Percentiles rank a stretch among this genome's conserved stretches.
Evolutionary conservation across 2,888 invertebrate genomes (phyloP).

Genomic region (Microctonus aethiopoides): DNA sequence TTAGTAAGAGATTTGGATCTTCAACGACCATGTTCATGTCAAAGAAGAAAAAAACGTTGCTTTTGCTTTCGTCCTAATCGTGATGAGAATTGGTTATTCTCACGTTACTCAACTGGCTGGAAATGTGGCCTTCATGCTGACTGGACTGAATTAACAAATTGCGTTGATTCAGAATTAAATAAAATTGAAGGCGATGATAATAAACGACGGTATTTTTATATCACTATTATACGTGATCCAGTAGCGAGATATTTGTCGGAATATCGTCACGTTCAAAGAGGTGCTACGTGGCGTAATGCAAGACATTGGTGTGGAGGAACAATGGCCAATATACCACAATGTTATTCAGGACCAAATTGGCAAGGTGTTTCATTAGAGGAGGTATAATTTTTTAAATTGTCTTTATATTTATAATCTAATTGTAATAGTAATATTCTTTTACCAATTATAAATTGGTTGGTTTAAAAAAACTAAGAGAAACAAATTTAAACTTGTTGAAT

Average conservation of each 20-base stretch:
- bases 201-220: slow-evolving; percentile 93
- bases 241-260: slow-evolving; percentile 94
- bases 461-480: background rate
- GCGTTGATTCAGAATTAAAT: slow-evolving; percentile 92
- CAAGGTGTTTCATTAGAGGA: slow-evolving; percentile 83
- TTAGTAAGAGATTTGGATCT: slow-evolving; percentile 94
- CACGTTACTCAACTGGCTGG: slow-evolving; percentile 97
- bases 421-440: slow-evolving; percentile 16
- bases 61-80: slow-evolving; percentile 92
- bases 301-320: slow-evolving; percentile 75
- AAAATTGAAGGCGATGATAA: slow-evolving; percentile 87
- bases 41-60: slow-evolving; percentile 87
- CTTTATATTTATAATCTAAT: background rate
- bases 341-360: slow-evolving; percentile 84
- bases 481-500: background rate
- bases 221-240: slow-evolving; percentile 94
- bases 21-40: slow-evolving; percentile 93
- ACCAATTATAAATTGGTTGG: background rate
- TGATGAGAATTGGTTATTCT: slow-evolving; percentile 97
- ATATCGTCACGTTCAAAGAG: slow-evolving; percentile 95
- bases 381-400: slow-evolving; percentile 55
- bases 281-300: slow-evolving; percentile 94
- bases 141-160: slow-evolving; percentile 95
- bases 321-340: slow-evolving; percentile 84
- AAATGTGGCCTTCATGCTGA: slow-evolving; percentile 98